Conservation (phyloP, 2,113 vertebrate species). For the Saccopteryx leptura region DNA sequence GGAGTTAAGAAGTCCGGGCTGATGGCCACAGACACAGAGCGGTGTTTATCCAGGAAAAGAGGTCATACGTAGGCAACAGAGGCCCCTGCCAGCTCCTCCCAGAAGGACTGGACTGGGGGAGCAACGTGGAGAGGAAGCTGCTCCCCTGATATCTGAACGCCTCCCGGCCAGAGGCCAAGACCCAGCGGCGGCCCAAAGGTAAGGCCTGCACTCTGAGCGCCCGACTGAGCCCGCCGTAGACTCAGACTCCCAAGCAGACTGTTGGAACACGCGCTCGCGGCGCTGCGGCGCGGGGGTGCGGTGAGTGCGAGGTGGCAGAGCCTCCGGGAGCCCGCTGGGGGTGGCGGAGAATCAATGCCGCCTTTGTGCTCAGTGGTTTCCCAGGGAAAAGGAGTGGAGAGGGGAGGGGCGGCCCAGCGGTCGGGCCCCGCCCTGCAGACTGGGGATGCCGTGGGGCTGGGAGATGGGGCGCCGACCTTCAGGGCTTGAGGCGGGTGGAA, state of each 20-base stretch:
- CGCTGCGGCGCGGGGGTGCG: not conserved
- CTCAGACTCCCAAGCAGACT: not conserved
- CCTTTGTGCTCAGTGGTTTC: constrained; percentile 73
- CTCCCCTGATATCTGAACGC: not conserved
- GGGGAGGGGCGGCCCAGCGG: not conserved
- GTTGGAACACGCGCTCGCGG: not conserved
- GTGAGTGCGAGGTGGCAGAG: accelerated
- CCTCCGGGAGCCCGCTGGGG: not conserved
- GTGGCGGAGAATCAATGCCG: constrained; percentile 63
- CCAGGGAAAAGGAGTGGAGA: not conserved
- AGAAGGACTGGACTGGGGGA: constrained; percentile 53
- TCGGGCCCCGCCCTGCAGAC: not conserved
- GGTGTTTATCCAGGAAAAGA: constrained; percentile 84
- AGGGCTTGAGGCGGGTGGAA: not conserved
- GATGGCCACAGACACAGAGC: constrained; percentile 63
- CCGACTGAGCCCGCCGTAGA: accelerated
- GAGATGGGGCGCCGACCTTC: not conserved
- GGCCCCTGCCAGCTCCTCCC: constrained; percentile 82
- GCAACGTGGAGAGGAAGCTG: constrained; percentile 49
- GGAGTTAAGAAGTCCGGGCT: constrained; percentile 62
- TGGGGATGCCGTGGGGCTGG: not conserved
- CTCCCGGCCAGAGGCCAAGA: not conserved
- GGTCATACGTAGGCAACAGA: constrained; percentile 59
- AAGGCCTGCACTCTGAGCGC: not conserved
- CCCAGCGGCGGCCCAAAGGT: constrained; percentile 44